Base-by-base conservation (phyloP, 1,140 invertebrate species). In the Drosophila watanabei region DNA sequence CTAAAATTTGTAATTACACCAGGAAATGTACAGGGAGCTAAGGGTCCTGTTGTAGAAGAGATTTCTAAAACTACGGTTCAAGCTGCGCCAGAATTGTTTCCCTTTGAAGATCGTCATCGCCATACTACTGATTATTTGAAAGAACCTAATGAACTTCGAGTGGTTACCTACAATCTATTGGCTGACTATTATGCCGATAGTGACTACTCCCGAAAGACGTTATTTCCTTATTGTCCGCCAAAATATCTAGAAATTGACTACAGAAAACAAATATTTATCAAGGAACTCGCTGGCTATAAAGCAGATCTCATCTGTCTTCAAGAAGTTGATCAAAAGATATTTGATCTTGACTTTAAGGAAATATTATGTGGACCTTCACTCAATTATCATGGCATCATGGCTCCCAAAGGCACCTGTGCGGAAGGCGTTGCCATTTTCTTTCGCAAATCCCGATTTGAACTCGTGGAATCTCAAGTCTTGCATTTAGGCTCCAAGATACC, bases 251-350 rank as follows among this genome's bases (percentile, higher is more conserved):
- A 95, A 28, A 96, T 97, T 64, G 96, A 98, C 77, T 99, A 99
- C 88, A 95, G 98, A 87, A 98, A 97, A 88, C 96, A 96, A 83
- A 94, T 98, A 11, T 94, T 98, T 76, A 76, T 97, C 0, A 97
- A 97, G 92, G 98, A 99, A 94, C 93, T 98, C 39, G 80, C 95
- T 95, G 97, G 97, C 18, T 99, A 98, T 82, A 97, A 98, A 94
- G 95, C 95, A 35, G 98, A 99, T 93, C 94, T 99, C 49, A 94
- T 98, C 41, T 99, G 98, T 87, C 93, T 99, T 14, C 98, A 99
- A 96, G 98, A 99, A 95, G 97, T 98, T 0, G 98, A 99, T 93
- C 91, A 81, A 13, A 97, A 96, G 94, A 94, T 98, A 30, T 98
- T 96, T 92, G 92, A 96, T 18, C 91, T 95, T 77, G 96, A 97